These are phyloP conservation scores for Tachysurus fulvidraco DNA, from an alignment of 2,113 vertebrate species.

Conservation along the genomic window DNA sequence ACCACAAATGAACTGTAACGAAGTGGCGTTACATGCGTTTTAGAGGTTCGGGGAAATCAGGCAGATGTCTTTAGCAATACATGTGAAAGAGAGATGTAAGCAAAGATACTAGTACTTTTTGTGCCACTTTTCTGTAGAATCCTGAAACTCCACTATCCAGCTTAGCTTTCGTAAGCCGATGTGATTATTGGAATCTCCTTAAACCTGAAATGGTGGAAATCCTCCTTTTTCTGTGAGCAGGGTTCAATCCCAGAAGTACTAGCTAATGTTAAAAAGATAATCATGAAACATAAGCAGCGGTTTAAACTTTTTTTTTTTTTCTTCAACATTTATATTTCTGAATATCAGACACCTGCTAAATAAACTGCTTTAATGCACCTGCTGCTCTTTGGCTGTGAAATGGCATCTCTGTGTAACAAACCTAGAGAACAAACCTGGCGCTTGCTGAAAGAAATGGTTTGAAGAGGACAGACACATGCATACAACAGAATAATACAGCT, in stretches of 20 bases:
- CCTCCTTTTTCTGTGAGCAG: neutral
- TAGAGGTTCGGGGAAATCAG: neutral
- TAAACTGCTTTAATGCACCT: no score
- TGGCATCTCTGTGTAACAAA: no score
- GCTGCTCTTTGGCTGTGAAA: neutral
- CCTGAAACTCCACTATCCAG: neutral
- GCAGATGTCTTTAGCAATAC: neutral
- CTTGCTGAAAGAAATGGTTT: neutral
- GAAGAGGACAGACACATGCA: neutral
- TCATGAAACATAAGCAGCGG: neutral
- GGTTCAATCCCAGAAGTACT: neutral
- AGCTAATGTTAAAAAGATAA: neutral
- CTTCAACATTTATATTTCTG: neutral
- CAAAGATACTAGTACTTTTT: neutral
- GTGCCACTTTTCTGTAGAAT: neutral
- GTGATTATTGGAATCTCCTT: neutral
- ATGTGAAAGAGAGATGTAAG: neutral
- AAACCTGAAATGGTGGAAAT: neutral
- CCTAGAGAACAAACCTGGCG: neutral
- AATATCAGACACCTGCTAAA: neutral
- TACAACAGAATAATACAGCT: constrained; percentile 57
- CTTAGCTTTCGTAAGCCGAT: neutral
- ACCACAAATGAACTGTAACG: neutral
- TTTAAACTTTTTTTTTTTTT: neutral
- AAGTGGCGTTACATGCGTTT: neutral